Evolutionary conservation across 2,113 vertebrate genomes (phyloP), one percentile per base, ranked within the genome.

Genomic region (Pipa parva): DNA sequence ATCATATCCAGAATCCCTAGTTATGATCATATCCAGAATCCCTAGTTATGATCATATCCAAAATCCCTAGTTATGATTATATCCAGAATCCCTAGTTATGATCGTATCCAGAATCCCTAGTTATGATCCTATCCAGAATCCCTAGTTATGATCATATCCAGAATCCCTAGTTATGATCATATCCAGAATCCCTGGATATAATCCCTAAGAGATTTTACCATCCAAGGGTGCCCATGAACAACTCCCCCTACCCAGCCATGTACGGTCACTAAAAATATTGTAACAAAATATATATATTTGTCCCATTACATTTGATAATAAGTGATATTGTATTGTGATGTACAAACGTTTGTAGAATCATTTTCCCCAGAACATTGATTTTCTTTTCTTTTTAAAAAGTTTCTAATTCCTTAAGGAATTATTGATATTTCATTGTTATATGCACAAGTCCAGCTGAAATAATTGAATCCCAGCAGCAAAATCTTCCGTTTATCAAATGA

Each of bases 381-480:
- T 66, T 63, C 21, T 26, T 63, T 63, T 64, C 25, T 17, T 48
- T 33, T 22, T 28, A 13, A 57, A 66, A 57, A 57, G 39, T 45
- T 33, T 46, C 22, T 18, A 25, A 45, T 29, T 56, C 54, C 36
- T 45, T 7, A 8, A 36, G 36, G 39, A 56, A 26, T 56, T 66
- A 66, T 66, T 33, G 52, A 57, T 55, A 66, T 57, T 46, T 49
- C 57, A 8, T 57, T 48, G 45, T 57, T 66, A 20, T 54, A 24
- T 42, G 26, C 20, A 26, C 57, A 66, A 48, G 55, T 55, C 63
- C 48, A 54, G 52, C 51, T 17, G 20, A 37, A 57, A 66, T 58
- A 36, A 36, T 58, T 29, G 39, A 66, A 20, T 57, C 7, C 63
- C 63, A 24, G 37, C 63, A 22, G 51, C 12, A 58, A 33, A 36